Percentiles rank a stretch among this genome's conserved stretches.
Conservation (phyloP, 2,113 vertebrate genomes). For the Chloroceryle aenea region DNA sequence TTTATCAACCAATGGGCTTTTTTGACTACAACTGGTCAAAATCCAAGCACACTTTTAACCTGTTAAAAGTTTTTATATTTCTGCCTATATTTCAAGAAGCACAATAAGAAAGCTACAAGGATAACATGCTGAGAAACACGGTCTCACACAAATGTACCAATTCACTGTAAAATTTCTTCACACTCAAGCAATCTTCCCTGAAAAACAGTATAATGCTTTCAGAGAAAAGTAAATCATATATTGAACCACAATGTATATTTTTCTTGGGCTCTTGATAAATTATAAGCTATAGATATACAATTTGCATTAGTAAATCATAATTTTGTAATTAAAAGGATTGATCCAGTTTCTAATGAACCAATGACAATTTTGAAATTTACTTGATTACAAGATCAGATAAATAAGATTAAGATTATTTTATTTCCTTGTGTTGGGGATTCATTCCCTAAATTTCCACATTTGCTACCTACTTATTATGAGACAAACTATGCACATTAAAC, state of each 20-base stretch:
- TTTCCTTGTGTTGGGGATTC: not conserved
- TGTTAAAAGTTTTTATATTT: not conserved
- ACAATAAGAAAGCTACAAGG: not conserved
- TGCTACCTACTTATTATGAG: not conserved
- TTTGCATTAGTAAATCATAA: not conserved
- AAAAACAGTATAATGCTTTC: not conserved
- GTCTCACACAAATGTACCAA: not conserved
- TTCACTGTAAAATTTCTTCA: not conserved
- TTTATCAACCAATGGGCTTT: not conserved
- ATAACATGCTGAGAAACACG: not conserved
- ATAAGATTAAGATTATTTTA: not conserved
- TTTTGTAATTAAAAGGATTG: not conserved
- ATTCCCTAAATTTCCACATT: not conserved
- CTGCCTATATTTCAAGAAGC: not conserved
- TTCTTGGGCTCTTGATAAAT: not conserved
- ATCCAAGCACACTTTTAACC: not conserved
- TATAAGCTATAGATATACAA: not conserved
- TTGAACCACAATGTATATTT: not conserved
- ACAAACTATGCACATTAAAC: not conserved
- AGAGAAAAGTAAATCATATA: not conserved
- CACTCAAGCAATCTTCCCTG: not conserved
- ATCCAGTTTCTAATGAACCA: not conserved
- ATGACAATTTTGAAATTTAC: not conserved
- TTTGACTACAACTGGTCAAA: not conserved
- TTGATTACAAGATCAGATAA: not conserved